Evolutionary conservation across 2,888 invertebrate genomes (phyloP).

Genomic region (Tiliacea aurago): DNA sequence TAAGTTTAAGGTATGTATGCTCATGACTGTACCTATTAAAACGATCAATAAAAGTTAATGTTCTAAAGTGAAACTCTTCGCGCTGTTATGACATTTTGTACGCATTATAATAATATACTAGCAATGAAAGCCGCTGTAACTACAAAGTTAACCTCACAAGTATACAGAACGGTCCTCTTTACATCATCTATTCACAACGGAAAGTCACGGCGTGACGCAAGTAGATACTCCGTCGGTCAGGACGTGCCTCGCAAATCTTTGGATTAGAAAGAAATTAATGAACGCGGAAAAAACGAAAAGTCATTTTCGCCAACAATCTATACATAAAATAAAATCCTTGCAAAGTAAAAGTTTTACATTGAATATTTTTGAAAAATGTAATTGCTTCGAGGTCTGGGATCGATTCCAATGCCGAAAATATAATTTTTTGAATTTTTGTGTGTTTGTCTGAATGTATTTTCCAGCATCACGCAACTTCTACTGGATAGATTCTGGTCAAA

Average conservation of each 20-base stretch:
- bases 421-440: no score
- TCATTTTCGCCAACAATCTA: conserved; percentile 34
- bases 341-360: no score
- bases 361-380: no score
- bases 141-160: conserved; percentile 22
- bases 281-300: conserved; percentile 33
- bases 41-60: background rate
- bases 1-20: background rate
- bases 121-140: background rate
- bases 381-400: no score
- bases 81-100: background rate
- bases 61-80: background rate
- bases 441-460: no score
- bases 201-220: conserved; percentile 12
- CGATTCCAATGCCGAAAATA: no score
- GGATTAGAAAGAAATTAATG: conserved; percentile 56
- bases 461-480: no score
- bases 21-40: background rate
- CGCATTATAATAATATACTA: background rate
- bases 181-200: conserved; percentile 31
- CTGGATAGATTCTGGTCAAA: no score
- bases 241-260: conserved; percentile 49
- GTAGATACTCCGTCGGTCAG: conserved; percentile 12
- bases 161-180: conserved; percentile 39
- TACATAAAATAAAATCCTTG: no score